Conservation (phyloP, 1,140 invertebrate species). For the Amyelois transitella region DNA sequence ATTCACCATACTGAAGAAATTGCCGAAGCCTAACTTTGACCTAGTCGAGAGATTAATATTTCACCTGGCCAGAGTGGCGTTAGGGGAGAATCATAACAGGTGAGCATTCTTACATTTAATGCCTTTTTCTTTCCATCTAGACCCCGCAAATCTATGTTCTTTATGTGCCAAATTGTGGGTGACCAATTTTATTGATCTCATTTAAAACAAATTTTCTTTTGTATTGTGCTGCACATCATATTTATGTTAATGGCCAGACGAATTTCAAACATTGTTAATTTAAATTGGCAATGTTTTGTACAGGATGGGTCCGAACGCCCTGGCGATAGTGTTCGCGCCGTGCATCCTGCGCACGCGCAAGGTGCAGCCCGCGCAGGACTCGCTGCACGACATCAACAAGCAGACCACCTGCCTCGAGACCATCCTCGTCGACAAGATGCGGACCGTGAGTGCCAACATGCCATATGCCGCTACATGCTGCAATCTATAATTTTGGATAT, state of each 20-base stretch:
- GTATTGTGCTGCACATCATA: neutral
- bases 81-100: slow-evolving; percentile 89
- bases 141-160: too few relatives aligned
- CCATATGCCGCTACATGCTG: too few relatives aligned
- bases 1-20: slow-evolving; percentile 90
- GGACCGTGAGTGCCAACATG: slow-evolving; percentile 34
- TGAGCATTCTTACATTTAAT: slow-evolving; percentile 16
- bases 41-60: slow-evolving; percentile 94
- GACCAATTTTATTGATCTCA: too few relatives aligned
- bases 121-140: too few relatives aligned
- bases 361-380: slow-evolving; percentile 90
- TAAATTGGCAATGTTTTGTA: neutral
- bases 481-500: too few relatives aligned
- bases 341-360: slow-evolving; percentile 93
- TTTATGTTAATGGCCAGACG: neutral
- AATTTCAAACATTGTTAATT: too few relatives aligned
- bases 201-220: too few relatives aligned
- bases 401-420: slow-evolving; percentile 92
- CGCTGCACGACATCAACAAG: slow-evolving; percentile 85
- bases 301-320: slow-evolving; percentile 91
- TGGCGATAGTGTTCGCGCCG: slow-evolving; percentile 96
- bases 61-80: slow-evolving; percentile 91
- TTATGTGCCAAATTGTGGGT: too few relatives aligned
- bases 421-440: slow-evolving; percentile 84
- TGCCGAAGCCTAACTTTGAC: slow-evolving; percentile 93